phyloP scores from a whole-genome alignment of 2,797 vertebrate species.

The Saguinus oedipus region DNA sequence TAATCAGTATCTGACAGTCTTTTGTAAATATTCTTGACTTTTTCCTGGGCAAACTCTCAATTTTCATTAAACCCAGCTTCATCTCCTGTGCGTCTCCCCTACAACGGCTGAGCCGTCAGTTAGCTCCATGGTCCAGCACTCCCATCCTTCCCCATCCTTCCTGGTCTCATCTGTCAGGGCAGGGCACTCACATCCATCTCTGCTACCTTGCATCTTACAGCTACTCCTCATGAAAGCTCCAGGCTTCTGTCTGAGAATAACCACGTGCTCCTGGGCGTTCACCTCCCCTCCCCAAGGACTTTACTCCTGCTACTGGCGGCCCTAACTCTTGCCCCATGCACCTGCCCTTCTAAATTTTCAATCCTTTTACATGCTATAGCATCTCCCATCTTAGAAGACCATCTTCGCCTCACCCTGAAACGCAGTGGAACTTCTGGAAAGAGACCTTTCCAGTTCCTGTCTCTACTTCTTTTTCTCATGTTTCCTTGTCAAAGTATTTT shows the following conservation, averaged over 20 bases:
- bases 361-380: neutral
- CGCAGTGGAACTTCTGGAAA: neutral
- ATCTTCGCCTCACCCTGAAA: neutral
- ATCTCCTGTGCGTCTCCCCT: neutral
- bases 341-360: neutral
- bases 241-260: neutral
- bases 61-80: neutral
- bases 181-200: neutral
- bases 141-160: neutral
- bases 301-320: neutral
- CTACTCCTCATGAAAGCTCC: neutral
- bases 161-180: too few species aligned
- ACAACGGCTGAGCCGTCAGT: neutral
- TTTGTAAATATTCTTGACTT: neutral
- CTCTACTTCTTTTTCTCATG: neutral
- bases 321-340: neutral
- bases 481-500: neutral
- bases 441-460: neutral
- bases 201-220: neutral
- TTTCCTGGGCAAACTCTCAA: neutral
- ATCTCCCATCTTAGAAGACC: neutral
- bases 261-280: neutral
- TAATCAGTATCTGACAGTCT: neutral
- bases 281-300: neutral
- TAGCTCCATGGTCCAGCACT: neutral